These are phyloP conservation scores for Halocynthia roretzi DNA, from an alignment of 23 tunicate genomes.

Conservation along the genomic window DNA sequence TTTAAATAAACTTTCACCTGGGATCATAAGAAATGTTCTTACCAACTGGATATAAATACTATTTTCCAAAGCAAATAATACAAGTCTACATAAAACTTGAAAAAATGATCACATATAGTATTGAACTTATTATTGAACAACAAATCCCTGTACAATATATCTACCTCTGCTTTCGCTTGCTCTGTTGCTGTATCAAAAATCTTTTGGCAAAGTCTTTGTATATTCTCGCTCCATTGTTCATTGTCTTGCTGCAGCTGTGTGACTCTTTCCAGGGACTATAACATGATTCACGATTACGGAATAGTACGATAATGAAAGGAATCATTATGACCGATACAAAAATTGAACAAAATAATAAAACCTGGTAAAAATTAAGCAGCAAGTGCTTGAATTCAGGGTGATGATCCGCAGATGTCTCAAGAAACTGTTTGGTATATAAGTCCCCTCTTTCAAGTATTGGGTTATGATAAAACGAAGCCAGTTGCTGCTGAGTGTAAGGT, in stretches of 20 bases:
- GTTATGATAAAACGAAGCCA: slow-evolving; percentile 57
- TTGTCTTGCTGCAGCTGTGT: slow-evolving; percentile 17
- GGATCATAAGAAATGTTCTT: neutral
- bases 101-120: too few species aligned
- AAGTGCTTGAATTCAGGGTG: slow-evolving; percentile 40
- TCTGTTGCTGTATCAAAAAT: slow-evolving; percentile 39
- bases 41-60: neutral
- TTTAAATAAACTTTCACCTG: too few species aligned
- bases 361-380: slow-evolving; percentile 51
- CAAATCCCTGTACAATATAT: too few species aligned
- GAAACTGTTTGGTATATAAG: slow-evolving; percentile 47
- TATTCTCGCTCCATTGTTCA: slow-evolving; percentile 17
- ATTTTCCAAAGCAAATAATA: neutral
- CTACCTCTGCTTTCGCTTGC: slow-evolving; percentile 55
- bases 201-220: slow-evolving; percentile 23
- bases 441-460: slow-evolving; percentile 50
- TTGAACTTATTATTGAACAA: neutral
- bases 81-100: neutral
- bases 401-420: slow-evolving; percentile 26
- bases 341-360: neutral
- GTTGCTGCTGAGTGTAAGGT: slow-evolving; percentile 48
- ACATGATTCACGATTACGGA: neutral
- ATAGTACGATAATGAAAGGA: too few species aligned
- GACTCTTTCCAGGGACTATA: slow-evolving; percentile 25
- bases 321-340: too few species aligned